phyloP scores from a whole-genome alignment of 2,797 vertebrate species.

The Pelodytes ibericus region DNA sequence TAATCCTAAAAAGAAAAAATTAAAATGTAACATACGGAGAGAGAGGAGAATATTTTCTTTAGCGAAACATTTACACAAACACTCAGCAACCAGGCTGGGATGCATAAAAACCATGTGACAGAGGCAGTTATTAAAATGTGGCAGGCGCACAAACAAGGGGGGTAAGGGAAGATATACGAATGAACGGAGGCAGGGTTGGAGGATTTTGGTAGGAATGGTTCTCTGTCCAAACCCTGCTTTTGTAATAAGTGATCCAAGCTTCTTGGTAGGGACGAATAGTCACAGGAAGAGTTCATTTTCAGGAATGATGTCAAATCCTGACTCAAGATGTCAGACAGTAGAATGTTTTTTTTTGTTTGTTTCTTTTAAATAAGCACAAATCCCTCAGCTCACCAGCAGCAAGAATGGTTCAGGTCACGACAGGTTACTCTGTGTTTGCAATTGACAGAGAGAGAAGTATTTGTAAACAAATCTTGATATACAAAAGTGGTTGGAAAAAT shows the following conservation, averaged over 20 bases:
- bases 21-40: background rate
- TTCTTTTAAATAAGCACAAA: background rate
- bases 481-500: slow-evolving; percentile 9
- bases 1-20: background rate
- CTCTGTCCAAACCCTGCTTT: background rate
- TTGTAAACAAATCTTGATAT: slow-evolving; percentile 29
- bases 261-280: background rate
- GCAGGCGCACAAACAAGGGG: background rate
- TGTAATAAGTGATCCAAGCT: background rate
- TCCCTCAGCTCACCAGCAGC: background rate
- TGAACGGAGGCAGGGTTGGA: background rate
- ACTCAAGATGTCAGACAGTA: background rate
- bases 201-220: background rate
- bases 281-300: background rate
- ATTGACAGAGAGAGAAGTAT: background rate
- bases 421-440: background rate
- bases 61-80: slow-evolving; percentile 40
- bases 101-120: slow-evolving; percentile 40
- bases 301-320: background rate
- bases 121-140: background rate
- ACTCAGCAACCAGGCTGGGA: slow-evolving; percentile 39
- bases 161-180: background rate
- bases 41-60: slow-evolving; percentile 14
- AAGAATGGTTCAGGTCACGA: background rate
- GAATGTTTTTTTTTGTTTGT: background rate